A percentile compares a stretch with the other conserved stretches of the same genome.
Conservation (phyloP, 1,140 invertebrate species). For the Drosophila saltans region DNA sequence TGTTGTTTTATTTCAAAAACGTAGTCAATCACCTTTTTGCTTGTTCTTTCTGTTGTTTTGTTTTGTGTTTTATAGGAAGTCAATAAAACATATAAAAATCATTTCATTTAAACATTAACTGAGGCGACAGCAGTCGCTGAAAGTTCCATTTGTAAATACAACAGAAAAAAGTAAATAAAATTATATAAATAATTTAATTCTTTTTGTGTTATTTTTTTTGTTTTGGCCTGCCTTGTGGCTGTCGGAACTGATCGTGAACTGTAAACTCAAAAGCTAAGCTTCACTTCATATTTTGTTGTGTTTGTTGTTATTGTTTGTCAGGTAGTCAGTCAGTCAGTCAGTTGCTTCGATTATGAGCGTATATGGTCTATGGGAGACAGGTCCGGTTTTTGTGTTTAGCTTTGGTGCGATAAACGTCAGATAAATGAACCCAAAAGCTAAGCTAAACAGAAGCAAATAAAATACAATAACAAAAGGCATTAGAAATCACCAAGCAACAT, state of each 20-base stretch:
- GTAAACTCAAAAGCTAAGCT: conserved; percentile 64
- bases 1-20: conserved; percentile 42
- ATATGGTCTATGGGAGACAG: conserved; percentile 73
- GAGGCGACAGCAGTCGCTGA: conserved; percentile 7
- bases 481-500: conserved; percentile 24
- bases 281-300: conserved; percentile 36
- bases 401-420: conserved; percentile 75
- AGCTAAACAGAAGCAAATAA: conserved; percentile 62
- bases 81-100: conserved; percentile 65
- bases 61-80: conserved; percentile 64
- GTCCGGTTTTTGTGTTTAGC: conserved; percentile 58
- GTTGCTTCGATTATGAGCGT: conserved; percentile 63
- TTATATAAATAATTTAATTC: conserved; percentile 29
- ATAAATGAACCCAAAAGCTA: conserved; percentile 69
- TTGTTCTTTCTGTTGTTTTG: conserved; percentile 4
- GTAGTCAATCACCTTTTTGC: conserved; percentile 78
- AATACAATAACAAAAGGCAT: conserved; percentile 29
- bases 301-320: conserved; percentile 38
- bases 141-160: conserved; percentile 54
- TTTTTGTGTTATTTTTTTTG: conserved; percentile 13
- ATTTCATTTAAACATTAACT: conserved; percentile 46
- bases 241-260: conserved; percentile 73
- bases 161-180: conserved; percentile 43
- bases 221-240: conserved; percentile 69
- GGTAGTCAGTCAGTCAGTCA: conserved; percentile 58